A percentile compares a stretch with the other conserved stretches of the same genome.
These are phyloP conservation scores for Drosophila kikkawai DNA, from an alignment of 1,140 invertebrate species.

Conservation along the genomic window DNA sequence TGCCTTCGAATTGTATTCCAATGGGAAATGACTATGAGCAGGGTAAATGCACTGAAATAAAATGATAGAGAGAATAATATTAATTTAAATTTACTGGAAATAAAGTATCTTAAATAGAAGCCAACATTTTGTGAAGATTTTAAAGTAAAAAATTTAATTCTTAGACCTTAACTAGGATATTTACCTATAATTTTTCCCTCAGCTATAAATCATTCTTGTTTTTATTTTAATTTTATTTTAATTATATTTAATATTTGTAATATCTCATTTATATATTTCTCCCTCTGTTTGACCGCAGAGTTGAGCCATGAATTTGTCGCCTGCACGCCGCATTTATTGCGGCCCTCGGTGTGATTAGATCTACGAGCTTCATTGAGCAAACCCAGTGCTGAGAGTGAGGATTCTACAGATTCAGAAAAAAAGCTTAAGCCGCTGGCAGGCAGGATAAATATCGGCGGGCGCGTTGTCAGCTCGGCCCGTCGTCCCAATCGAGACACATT, in stretches of 20 bases:
- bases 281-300: conserved; percentile 15
- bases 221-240: neutral
- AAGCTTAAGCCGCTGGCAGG: conserved; percentile 13
- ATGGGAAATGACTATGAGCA: conserved; percentile 20
- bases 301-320: conserved; percentile 67
- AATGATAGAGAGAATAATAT: neutral
- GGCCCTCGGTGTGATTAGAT: conserved; percentile 71
- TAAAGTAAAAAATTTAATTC: neutral
- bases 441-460: conserved; percentile 37
- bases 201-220: neutral
- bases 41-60: conserved; percentile 1
- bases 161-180: too few relatives aligned
- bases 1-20: conserved; percentile 14
- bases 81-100: too few relatives aligned
- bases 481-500: conserved; percentile 70
- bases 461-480: conserved; percentile 39
- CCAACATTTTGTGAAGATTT: too few relatives aligned
- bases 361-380: conserved; percentile 65
- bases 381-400: conserved; percentile 1
- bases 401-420: conserved; percentile 3
- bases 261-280: neutral
- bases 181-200: too few relatives aligned
- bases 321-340: conserved; percentile 51
- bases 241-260: neutral
- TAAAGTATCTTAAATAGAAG: neutral